Evolutionary conservation across 2,888 invertebrate genomes (phyloP).

Genomic region (Athalia rosae): DNA sequence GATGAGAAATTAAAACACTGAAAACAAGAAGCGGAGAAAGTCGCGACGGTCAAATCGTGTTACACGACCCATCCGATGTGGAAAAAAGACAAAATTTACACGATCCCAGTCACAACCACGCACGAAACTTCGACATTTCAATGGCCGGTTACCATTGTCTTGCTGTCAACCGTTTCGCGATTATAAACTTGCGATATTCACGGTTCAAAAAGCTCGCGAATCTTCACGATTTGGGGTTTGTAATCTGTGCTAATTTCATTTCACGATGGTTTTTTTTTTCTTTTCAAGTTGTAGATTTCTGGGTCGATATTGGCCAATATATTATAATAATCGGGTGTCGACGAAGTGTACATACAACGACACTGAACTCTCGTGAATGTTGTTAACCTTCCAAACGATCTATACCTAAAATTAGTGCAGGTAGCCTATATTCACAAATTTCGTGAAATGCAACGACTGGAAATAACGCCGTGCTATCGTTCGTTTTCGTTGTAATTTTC

Average conservation of each 20-base stretch:
- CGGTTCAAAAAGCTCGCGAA: no score
- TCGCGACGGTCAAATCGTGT: neutral
- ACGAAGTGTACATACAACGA: constrained; percentile 1
- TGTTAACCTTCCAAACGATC: neutral
- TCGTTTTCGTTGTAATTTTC: no score
- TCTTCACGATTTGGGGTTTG: no score
- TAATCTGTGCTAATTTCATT: no score
- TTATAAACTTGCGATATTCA: no score
- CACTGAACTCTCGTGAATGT: neutral
- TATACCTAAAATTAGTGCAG: neutral
- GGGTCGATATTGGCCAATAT: neutral
- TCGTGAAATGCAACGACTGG: neutral
- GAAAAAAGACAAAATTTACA: no score
- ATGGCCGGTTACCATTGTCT: no score
- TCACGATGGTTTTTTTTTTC: neutral
- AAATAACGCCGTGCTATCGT: neutral
- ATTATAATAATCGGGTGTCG: neutral
- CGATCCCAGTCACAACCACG: no score
- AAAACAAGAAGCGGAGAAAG: neutral
- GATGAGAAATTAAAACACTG: constrained; percentile 5
- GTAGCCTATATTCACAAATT: neutral
- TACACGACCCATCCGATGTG: neutral
- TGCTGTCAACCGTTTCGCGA: no score
- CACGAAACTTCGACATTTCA: no score
- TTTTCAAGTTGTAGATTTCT: neutral